Evolutionary conservation across 2,113 vertebrate genomes (phyloP).

Genomic region (Phaetusa simplex): DNA sequence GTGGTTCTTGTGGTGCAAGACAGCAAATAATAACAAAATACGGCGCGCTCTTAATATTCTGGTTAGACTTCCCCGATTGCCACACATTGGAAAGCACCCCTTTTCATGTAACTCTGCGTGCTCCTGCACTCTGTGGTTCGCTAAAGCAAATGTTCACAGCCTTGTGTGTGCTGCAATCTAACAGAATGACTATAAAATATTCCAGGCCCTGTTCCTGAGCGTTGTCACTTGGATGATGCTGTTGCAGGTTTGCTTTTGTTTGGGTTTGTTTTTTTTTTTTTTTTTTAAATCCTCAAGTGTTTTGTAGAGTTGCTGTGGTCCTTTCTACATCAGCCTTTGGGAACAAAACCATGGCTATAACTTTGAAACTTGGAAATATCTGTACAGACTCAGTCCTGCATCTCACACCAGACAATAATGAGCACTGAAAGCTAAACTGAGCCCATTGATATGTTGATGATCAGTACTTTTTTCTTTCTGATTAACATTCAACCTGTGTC

Average conservation of each 20-base stretch:
- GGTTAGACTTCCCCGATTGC: neutral
- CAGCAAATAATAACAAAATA: slow-evolving; percentile 23
- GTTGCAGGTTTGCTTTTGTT: neutral
- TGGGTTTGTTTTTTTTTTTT: neutral
- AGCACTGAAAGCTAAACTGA: slow-evolving; percentile 54
- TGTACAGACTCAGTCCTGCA: neutral
- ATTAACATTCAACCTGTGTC: slow-evolving; percentile 66
- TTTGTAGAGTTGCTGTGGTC: neutral
- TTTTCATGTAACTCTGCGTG: neutral
- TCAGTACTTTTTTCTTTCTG: slow-evolving; percentile 61
- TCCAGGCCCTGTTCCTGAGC: neutral
- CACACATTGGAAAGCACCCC: neutral
- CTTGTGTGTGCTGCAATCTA: neutral
- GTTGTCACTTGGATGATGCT: neutral
- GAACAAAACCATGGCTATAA: neutral
- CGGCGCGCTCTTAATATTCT: neutral
- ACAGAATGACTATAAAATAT: neutral
- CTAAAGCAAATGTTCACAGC: neutral
- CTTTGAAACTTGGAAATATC: slow-evolving; percentile 29
- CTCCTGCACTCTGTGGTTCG: neutral
- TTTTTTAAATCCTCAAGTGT: neutral
- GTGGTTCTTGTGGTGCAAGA: neutral
- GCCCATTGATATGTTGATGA: slow-evolving; percentile 70
- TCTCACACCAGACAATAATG: slow-evolving; percentile 31
- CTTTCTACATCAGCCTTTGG: neutral